phyloP scores from a whole-genome alignment of 2,888 invertebrate species.

The Aphodius granarius region DNA sequence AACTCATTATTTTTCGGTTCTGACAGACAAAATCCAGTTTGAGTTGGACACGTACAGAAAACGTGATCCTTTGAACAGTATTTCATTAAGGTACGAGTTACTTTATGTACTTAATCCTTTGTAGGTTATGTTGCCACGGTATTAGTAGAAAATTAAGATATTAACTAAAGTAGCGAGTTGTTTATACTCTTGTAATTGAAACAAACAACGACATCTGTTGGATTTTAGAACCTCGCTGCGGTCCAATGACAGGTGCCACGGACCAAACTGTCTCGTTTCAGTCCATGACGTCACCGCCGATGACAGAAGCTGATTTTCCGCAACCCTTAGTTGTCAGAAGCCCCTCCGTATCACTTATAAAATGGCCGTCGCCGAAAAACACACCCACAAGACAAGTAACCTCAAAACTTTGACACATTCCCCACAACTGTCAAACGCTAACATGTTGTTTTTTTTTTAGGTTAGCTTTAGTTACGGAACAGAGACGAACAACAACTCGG shows the following conservation, averaged over 20 bases:
- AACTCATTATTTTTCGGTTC: not conserved
- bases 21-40: not conserved
- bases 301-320: slow-evolving; percentile 67
- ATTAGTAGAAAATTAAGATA: not conserved
- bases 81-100: not conserved
- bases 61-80: not conserved
- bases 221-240: slow-evolving; percentile 66
- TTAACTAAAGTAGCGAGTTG: not conserved
- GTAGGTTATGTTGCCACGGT: not conserved
- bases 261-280: slow-evolving; percentile 50
- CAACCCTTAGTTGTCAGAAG: slow-evolving; percentile 72
- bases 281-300: slow-evolving; percentile 58
- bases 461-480: slow-evolving; percentile 48
- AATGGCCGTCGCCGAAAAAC: slow-evolving; percentile 58
- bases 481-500: slow-evolving; percentile 37
- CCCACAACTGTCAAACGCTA: not conserved
- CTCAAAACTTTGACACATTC: not conserved
- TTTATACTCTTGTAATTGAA: not conserved
- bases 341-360: slow-evolving; percentile 64
- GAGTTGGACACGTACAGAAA: not conserved
- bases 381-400: slow-evolving; percentile 56
- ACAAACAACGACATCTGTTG: not conserved
- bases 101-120: not conserved
- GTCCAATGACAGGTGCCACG: slow-evolving; percentile 64
- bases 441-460: slow-evolving; percentile 31